Evolutionary conservation across 1,140 invertebrate genomes (phyloP), one percentile per base, ranked within the genome.

Genomic region (Camponotus floridanus): DNA sequence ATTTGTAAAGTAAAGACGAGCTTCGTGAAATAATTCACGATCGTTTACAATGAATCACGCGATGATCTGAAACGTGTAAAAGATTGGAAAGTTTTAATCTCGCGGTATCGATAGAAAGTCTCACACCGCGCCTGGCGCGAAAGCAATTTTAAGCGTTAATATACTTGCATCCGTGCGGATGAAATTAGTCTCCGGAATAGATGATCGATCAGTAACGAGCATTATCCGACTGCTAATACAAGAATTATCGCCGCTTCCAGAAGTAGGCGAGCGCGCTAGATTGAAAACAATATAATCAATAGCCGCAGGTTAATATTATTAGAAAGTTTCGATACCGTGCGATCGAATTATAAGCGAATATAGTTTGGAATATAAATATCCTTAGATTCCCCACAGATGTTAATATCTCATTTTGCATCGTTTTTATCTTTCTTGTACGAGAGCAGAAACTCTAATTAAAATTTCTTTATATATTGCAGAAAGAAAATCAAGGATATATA

Each of bases 71-170:
- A 61, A 73, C 79, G 36, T 45, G 67, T 48, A 81, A 81, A 73
- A 73, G 67, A 81, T 83, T 83, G 71, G 79, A 83, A 83, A 83
- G 79, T 83, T 83, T 83, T 83, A 83, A 83, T 83, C 71, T 83
- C 55, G 68, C 79, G n/a, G 68, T 83, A 83, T 83, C 79, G 68
- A 83, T 83, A 83, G 79, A 83, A 83, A 83, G 79, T 83, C 68
- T 83, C 55, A 61, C 79, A 61, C 79, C 55, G 79, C 67, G 65
- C 78, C 78, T 80, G 64, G 13, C 36, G 79, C 79, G 79, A 83
- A 83, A 83, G 79, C 79, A 83, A 83, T 83, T 83, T 83, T 83
- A 83, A 83, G 68, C 79, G 68, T 74, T 83, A 83, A 83, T 83
- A 61, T 55, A 74, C 79, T 81, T 83, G 79, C 55, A 83, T 83